Conservation (phyloP, 1,140 invertebrate genomes). For the Dinoponera quadriceps region DNA sequence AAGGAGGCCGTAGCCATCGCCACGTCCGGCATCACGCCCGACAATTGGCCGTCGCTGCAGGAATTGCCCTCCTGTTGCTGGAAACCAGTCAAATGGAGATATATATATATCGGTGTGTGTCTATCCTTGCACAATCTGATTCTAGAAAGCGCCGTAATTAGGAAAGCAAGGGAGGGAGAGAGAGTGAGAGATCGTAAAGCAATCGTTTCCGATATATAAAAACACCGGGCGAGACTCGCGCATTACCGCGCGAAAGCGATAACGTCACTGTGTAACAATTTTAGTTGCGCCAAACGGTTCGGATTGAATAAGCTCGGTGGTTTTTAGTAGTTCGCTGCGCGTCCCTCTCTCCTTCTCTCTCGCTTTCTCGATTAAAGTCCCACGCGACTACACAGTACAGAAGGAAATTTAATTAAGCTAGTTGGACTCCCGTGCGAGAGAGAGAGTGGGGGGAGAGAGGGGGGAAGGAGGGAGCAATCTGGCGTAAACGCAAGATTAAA, state of each 20-base stretch:
- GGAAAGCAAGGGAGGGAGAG: too few relatives aligned
- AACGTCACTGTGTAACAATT: not conserved
- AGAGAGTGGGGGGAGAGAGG: too few relatives aligned
- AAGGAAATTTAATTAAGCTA: conserved; percentile 12
- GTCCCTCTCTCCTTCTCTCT: not conserved
- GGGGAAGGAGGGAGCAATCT: not conserved
- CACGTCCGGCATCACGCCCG: conserved; percentile 94
- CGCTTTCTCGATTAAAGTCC: conserved; percentile 3
- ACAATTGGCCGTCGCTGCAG: conserved; percentile 90
- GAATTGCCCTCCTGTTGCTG: conserved; percentile 87
- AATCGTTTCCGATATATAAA: not conserved
- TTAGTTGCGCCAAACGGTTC: conserved; percentile 1
- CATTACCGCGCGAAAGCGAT: not conserved
- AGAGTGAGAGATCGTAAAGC: not conserved
- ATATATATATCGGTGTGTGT: too few relatives aligned
- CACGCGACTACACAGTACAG: too few relatives aligned
- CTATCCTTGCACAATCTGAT: conserved; percentile 21
- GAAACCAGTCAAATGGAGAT: conserved; percentile 2
- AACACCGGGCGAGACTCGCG: not conserved
- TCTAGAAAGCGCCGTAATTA: not conserved
- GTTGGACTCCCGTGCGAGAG: not conserved
- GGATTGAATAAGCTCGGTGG: not conserved
- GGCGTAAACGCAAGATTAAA: conserved; percentile 19
- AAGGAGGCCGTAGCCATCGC: conserved; percentile 94
- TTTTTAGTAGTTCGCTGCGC: not conserved